Evolutionary conservation across 2,888 invertebrate genomes (phyloP).

Genomic region (Dromius quadrimaculatus): DNA sequence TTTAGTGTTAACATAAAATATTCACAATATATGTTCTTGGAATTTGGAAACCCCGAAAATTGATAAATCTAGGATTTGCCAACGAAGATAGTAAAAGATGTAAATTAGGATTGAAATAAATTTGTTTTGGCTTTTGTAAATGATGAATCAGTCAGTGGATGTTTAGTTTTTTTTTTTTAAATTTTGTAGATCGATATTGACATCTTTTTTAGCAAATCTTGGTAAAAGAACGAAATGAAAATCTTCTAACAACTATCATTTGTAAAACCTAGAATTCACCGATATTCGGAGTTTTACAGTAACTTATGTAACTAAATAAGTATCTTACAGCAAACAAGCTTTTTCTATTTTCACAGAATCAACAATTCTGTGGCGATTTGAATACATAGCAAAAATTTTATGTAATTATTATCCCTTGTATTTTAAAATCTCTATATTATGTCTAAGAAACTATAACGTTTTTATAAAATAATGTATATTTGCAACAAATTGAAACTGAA

Average conservation of each 20-base stretch:
- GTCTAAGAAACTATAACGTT: neutral
- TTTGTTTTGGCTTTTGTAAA: too few relatives aligned
- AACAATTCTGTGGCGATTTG: slow-evolving; percentile 4
- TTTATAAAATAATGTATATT: neutral
- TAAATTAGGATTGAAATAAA: too few relatives aligned
- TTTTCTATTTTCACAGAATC: slow-evolving; percentile 9
- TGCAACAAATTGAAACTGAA: slow-evolving; percentile 6
- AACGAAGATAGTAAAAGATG: too few relatives aligned
- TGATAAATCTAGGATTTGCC: too few relatives aligned
- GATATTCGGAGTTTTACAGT: too few relatives aligned
- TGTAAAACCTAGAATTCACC: too few relatives aligned
- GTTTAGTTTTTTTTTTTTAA: too few relatives aligned
- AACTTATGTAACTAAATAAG: slow-evolving; percentile 17
- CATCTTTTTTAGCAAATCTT: too few relatives aligned
- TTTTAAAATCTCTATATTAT: slow-evolving; percentile 32
- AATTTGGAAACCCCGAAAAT: neutral
- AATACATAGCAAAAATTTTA: slow-evolving; percentile 20
- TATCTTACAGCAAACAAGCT: slow-evolving; percentile 12
- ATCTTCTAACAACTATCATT: too few relatives aligned
- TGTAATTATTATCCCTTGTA: slow-evolving; percentile 38
- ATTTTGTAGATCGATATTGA: too few relatives aligned
- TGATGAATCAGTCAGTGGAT: too few relatives aligned
- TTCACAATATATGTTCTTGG: slow-evolving; percentile 41
- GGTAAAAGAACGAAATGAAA: too few relatives aligned
- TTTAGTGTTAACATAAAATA: slow-evolving; percentile 34